phyloP scores from a whole-genome alignment of 2,113 vertebrate species.

The Ondatra zibethicus region DNA sequence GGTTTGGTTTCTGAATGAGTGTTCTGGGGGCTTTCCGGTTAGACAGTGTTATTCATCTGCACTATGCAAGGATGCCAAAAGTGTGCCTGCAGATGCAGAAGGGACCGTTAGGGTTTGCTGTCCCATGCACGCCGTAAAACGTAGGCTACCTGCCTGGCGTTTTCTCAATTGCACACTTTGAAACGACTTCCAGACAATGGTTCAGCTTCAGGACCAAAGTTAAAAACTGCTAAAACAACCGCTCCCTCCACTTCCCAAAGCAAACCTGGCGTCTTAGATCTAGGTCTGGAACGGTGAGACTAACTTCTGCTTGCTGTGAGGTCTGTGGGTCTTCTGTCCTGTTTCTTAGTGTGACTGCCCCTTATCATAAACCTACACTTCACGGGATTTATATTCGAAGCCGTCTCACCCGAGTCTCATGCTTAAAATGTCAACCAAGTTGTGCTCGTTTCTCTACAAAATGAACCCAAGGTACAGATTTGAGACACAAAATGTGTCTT shows the following conservation, averaged over 20 bases:
- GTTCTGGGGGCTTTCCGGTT: slow-evolving; percentile 74
- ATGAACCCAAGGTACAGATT: slow-evolving; percentile 4
- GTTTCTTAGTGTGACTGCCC: background rate
- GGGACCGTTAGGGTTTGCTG: slow-evolving; percentile 53
- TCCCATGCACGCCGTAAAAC: background rate
- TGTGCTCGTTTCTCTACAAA: slow-evolving; percentile 31
- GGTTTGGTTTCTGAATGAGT: slow-evolving; percentile 75
- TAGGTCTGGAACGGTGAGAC: background rate
- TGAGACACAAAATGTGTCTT: background rate
- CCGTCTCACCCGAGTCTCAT: slow-evolving; percentile 7
- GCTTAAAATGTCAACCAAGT: slow-evolving; percentile 33
- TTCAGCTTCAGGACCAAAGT: background rate
- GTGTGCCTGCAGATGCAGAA: slow-evolving; percentile 61
- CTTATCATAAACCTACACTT: background rate
- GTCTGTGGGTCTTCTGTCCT: slow-evolving; percentile 26
- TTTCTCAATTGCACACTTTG: slow-evolving; percentile 46
- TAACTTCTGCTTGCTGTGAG: background rate
- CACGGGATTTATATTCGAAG: slow-evolving; percentile 11
- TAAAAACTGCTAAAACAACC: slow-evolving; percentile 12
- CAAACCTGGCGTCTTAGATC: background rate
- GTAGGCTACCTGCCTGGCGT: slow-evolving; percentile 58
- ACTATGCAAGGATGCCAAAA: slow-evolving; percentile 60
- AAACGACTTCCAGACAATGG: background rate
- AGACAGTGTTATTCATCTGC: slow-evolving; percentile 66
- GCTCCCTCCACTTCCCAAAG: slow-evolving; percentile 33